These are phyloP conservation scores for Julus scanicus DNA, from an alignment of 2,888 invertebrate species.

Conservation along the genomic window DNA sequence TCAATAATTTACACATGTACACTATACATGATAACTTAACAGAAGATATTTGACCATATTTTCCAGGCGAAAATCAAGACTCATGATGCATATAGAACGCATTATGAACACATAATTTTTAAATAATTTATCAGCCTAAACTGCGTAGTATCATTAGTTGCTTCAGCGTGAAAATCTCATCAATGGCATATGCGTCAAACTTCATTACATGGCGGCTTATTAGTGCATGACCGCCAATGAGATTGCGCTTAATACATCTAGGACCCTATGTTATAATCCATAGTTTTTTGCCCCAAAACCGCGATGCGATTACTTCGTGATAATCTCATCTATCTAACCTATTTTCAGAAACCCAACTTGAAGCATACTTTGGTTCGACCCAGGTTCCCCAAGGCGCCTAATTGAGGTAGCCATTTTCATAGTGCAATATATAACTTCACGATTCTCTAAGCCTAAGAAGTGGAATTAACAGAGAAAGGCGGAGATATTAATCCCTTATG, in stretches of 20 bases:
- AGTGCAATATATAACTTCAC: not conserved
- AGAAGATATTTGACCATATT: too few relatives aligned
- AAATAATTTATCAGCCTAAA: not conserved
- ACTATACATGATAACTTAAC: too few relatives aligned
- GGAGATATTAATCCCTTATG: constrained; percentile 5
- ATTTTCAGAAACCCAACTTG: constrained; percentile 15
- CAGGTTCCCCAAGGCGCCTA: not conserved
- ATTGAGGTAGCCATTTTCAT: not conserved
- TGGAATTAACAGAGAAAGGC: not conserved
- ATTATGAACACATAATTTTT: not conserved
- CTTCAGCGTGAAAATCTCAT: not conserved
- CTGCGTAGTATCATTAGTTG: not conserved
- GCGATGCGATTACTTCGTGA: not conserved
- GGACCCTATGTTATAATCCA: not conserved
- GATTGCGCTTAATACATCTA: not conserved
- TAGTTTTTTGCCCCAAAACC: not conserved
- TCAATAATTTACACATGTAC: too few relatives aligned
- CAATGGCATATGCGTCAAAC: not conserved
- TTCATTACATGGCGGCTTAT: not conserved
- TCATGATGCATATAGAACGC: too few relatives aligned
- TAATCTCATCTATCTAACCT: constrained; percentile 28
- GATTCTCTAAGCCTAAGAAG: not conserved
- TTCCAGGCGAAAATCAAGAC: too few relatives aligned
- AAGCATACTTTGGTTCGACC: not conserved
- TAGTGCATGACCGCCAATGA: constrained; percentile 21